A percentile compares a stretch with the other conserved stretches of the same genome.
These are phyloP conservation scores for Corythucha ciliata DNA, from an alignment of 2,888 invertebrate species.

Conservation along the genomic window DNA sequence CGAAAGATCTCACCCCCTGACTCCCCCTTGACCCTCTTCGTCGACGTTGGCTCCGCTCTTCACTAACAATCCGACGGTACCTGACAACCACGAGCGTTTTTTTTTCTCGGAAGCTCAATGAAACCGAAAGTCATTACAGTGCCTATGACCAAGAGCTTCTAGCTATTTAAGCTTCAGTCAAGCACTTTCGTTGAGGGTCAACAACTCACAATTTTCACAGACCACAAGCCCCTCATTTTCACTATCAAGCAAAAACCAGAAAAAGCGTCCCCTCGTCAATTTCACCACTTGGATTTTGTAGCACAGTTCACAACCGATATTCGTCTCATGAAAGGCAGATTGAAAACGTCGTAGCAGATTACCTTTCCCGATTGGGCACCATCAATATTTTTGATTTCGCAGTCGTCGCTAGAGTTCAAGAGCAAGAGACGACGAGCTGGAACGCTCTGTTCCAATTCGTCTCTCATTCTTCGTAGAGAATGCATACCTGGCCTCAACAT, in stretches of 20 bases:
- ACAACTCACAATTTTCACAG: conserved; percentile 9
- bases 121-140: conserved; percentile 8
- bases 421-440: too few species aligned
- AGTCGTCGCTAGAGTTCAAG: too few species aligned
- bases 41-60: too few species aligned
- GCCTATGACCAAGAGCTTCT: conserved; percentile 4
- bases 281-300: conserved; percentile 37
- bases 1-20: too few species aligned
- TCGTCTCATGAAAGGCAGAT: conserved; percentile 37
- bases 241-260: conserved; percentile 30
- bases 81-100: too few species aligned
- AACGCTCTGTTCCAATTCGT: too few species aligned
- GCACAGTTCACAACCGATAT: conserved; percentile 40
- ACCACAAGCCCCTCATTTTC: conserved; percentile 18
- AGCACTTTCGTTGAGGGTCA: conserved; percentile 13
- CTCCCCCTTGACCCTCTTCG: too few species aligned
- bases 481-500: too few species aligned
- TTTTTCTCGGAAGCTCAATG: conserved; percentile 9
- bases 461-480: too few species aligned
- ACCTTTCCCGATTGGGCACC: conserved; percentile 38
- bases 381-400: too few species aligned
- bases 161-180: conserved; percentile 6
- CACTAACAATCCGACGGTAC: too few species aligned
- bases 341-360: conserved; percentile 40
- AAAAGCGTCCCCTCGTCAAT: conserved; percentile 39